These are phyloP conservation scores for Drosophila saltans DNA, from an alignment of 1,140 invertebrate genomes.

Conservation along the genomic window DNA sequence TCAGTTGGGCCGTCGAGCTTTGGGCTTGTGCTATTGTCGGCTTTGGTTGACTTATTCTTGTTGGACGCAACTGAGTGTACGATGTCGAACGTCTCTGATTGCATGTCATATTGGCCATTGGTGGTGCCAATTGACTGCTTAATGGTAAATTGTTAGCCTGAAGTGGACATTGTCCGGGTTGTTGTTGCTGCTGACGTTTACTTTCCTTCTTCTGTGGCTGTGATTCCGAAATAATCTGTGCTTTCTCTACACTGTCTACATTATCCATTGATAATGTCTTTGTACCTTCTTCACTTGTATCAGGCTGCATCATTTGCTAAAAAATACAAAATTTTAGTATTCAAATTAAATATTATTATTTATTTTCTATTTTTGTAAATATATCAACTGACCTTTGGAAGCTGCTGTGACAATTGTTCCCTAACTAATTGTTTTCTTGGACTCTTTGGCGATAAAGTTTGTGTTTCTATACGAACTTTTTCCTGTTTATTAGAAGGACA, in stretches of 20 bases:
- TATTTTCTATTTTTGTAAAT: no score
- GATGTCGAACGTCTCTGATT: conserved; percentile 70
- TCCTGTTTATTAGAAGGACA: neutral
- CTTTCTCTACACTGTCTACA: neutral
- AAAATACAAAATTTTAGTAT: no score
- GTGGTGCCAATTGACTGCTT: conserved; percentile 28
- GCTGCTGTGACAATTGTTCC: conserved; percentile 39
- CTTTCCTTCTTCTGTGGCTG: neutral
- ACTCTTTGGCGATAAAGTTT: conserved; percentile 28
- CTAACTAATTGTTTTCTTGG: conserved; percentile 36
- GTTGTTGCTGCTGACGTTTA: neutral
- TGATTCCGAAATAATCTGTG: neutral
- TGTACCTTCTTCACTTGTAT: neutral
- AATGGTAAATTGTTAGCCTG: neutral
- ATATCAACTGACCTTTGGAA: conserved; percentile 38
- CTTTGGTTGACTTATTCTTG: conserved; percentile 74
- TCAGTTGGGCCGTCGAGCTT: conserved; percentile 64
- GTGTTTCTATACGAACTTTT: neutral
- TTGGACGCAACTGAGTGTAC: conserved; percentile 67
- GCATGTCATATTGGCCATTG: conserved; percentile 47
- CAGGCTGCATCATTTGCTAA: neutral
- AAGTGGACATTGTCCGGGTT: neutral
- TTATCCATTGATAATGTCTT: neutral
- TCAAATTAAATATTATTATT: no score
- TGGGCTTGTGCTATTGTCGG: conserved; percentile 69